Evolutionary conservation across 2,797 vertebrate genomes (phyloP).

Genomic region (Euphonia xanthogaster): DNA sequence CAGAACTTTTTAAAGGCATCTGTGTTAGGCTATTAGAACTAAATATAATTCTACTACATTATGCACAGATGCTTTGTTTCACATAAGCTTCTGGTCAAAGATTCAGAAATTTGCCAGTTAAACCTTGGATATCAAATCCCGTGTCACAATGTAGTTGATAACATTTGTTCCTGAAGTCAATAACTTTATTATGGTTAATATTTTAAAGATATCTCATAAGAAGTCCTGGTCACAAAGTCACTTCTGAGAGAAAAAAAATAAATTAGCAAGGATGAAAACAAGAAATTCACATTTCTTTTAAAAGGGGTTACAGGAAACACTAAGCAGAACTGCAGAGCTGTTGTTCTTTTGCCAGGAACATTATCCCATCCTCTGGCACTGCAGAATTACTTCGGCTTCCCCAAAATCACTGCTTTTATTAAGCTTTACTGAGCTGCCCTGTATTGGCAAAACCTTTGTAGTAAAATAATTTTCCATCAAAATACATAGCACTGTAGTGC

Average conservation of each 20-base stretch:
- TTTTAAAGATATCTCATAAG: background rate
- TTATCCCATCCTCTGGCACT: background rate
- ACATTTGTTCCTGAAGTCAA: background rate
- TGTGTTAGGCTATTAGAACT: background rate
- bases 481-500: background rate
- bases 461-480: slow-evolving; percentile 42
- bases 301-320: background rate
- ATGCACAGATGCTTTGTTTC: background rate
- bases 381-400: background rate
- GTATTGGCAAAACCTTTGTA: slow-evolving; percentile 22
- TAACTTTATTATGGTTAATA: background rate
- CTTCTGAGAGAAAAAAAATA: background rate
- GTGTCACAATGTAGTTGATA: background rate
- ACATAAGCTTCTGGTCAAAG: background rate
- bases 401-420: background rate
- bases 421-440: background rate
- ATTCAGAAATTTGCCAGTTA: background rate
- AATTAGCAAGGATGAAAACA: background rate
- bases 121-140: background rate
- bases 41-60: background rate
- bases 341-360: background rate
- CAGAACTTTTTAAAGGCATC: background rate
- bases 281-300: background rate
- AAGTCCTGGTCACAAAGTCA: background rate
- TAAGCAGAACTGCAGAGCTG: background rate